Evolutionary conservation across 1,140 invertebrate genomes (phyloP).

Genomic region (Drosophila equinoxialis): DNA sequence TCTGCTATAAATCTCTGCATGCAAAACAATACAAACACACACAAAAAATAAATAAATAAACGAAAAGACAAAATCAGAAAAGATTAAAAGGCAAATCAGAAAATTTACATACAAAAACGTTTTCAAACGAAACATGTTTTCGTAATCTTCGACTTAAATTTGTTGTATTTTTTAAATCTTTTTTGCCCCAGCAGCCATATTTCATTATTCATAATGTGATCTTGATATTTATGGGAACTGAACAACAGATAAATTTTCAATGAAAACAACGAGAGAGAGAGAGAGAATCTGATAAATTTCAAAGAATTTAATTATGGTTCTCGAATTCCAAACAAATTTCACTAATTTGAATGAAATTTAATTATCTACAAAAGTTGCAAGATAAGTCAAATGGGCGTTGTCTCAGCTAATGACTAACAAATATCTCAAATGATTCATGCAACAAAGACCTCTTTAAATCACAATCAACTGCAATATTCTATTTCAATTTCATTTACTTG

Average conservation of each 20-base stretch:
- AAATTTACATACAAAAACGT: slow-evolving; percentile 9
- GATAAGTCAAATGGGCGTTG: background rate
- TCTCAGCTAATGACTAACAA: too few relatives aligned
- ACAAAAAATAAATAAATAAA: background rate
- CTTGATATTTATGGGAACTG: slow-evolving; percentile 35
- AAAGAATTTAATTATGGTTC: background rate
- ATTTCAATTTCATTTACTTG: too few relatives aligned
- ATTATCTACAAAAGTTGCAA: background rate
- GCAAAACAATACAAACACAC: background rate
- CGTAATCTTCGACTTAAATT: slow-evolving; percentile 28
- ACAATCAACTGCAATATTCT: too few relatives aligned
- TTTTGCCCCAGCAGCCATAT: slow-evolving; percentile 15
- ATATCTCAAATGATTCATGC: too few relatives aligned
- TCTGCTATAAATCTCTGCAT: background rate
- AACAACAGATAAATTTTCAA: slow-evolving; percentile 9
- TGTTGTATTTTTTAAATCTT: background rate
- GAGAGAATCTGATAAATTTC: background rate
- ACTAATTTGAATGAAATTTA: slow-evolving; percentile 3
- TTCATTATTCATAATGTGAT: slow-evolving; percentile 50
- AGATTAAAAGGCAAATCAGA: background rate
- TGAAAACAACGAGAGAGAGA: background rate
- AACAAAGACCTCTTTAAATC: too few relatives aligned
- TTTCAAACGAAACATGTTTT: slow-evolving; percentile 41
- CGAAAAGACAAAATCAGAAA: too few relatives aligned
- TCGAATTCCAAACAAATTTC: slow-evolving; percentile 6